phyloP scores from a whole-genome alignment of 2,797 vertebrate species.

The Ptychadena robeensis region DNA sequence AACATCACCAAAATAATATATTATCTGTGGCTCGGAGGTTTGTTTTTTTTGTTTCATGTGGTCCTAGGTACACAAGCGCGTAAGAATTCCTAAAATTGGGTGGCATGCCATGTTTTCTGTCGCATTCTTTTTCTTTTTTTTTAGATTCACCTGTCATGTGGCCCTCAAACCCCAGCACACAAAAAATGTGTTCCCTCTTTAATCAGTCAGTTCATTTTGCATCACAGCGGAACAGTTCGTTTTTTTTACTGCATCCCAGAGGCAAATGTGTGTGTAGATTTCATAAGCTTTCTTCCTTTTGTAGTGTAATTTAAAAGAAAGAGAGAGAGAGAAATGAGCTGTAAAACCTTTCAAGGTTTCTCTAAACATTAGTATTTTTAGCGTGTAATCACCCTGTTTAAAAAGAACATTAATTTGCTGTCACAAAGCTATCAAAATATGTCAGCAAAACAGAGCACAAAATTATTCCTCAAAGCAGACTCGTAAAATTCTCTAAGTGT shows the following conservation, averaged over 20 bases:
- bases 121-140: neutral
- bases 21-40: too few species aligned
- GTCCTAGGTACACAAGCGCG: too few species aligned
- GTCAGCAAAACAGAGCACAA: constrained; percentile 38
- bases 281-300: constrained; percentile 17
- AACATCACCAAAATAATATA: too few species aligned
- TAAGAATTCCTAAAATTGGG: neutral
- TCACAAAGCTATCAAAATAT: constrained; percentile 55
- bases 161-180: neutral
- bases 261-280: constrained; percentile 42
- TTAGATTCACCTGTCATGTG: neutral
- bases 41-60: too few species aligned
- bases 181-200: neutral
- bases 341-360: constrained; percentile 18
- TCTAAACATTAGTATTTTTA: constrained; percentile 39
- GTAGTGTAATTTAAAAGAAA: neutral
- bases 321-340: constrained; percentile 12
- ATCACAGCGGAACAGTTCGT: neutral
- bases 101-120: neutral
- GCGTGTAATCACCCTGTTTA: constrained; percentile 30
- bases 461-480: constrained; percentile 42
- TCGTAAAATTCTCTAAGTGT: constrained; percentile 29
- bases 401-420: constrained; percentile 57
- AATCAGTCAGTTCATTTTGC: constrained; percentile 19
- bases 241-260: constrained; percentile 22